A percentile compares a stretch with the other conserved stretches of the same genome.
Conservation (phyloP, 1,140 invertebrate genomes). For the Trypoxylus dichotomus region DNA sequence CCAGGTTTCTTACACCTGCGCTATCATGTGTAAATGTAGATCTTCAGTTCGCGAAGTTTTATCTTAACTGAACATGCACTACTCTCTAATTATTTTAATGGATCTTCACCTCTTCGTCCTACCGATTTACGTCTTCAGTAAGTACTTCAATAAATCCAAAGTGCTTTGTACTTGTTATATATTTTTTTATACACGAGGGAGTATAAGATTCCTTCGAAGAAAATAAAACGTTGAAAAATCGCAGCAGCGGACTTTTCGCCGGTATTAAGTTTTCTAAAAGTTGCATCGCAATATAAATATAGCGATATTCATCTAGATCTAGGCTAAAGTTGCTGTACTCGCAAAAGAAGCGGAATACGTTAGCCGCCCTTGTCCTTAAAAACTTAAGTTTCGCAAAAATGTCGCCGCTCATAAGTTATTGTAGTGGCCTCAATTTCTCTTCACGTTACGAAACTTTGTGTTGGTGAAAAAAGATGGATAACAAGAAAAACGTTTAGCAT, state of each 20-base stretch:
- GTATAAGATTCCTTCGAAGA: neutral
- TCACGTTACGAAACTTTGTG: constrained; percentile 9
- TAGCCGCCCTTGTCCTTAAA: neutral
- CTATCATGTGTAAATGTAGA: too few species aligned
- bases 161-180: neutral
- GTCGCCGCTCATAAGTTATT: constrained; percentile 9
- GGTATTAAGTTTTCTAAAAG: constrained; percentile 10
- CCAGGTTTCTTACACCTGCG: too few species aligned
- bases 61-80: neutral
- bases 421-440: neutral
- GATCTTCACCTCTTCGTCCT: neutral
- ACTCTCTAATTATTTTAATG: neutral
- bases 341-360: neutral
- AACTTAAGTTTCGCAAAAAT: constrained; percentile 19
- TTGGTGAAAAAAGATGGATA: neutral
- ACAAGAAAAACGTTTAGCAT: constrained; percentile 6
- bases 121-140: neutral
- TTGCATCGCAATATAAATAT: constrained; percentile 23
- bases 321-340: constrained; percentile 15
- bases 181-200: neutral
- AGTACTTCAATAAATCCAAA: constrained; percentile 1
- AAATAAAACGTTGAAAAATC: neutral
- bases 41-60: too few species aligned
- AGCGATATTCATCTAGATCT: constrained; percentile 18
- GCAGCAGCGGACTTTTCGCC: neutral